Base-by-base conservation (phyloP, 1,140 invertebrate species). In the Saccostrea cuccullata region DNA sequence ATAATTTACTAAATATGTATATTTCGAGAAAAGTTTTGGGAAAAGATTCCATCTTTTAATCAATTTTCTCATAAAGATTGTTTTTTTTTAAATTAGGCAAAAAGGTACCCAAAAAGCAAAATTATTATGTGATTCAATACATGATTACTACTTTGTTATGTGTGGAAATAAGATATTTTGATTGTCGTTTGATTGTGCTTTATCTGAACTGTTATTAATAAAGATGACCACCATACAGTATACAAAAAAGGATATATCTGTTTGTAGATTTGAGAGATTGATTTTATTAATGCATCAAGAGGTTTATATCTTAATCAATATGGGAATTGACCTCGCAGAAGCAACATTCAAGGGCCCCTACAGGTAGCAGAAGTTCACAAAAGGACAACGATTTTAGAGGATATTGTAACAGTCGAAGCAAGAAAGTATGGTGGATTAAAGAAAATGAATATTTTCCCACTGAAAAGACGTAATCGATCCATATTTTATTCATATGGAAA, bases 281-380 rank as follows among this genome's bases (percentile, higher is more conserved):
- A 77, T 77, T 77, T 77, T 30, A 30, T 26, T 26, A 47, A 77
- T 77, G 70, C 15, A 77, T 30, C 30, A 36, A 15, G 70, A 77
- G 70, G 70, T 77, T 77, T 77, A 77, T 77, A 77, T 77, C 70
- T 77, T 77, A 77, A 77, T 77, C 70, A 77, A 77, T 77, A 77
- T 36, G 70, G 70, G 70, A 36, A 77, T 77, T 77, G 70, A 77
- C 70, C 70, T 26, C 70, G 2, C 26, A 15, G 26, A 30, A 77
- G 26, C 70, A 13, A 30, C 9, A 30, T 36, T 77, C 70, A 36
- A 77, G 15, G 70, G 70, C 15, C 70, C 23, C 70, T 77, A 77
- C 70, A 77, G 70, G 70, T 77, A 77, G 30, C 70, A 15, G 12
- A 77, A 77, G 70, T 77, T 77, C 70, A 77, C 70, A 77, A 77